phyloP scores from a whole-genome alignment of 2,113 vertebrate genomes.

The Coryphaenoides rupestris region DNA sequence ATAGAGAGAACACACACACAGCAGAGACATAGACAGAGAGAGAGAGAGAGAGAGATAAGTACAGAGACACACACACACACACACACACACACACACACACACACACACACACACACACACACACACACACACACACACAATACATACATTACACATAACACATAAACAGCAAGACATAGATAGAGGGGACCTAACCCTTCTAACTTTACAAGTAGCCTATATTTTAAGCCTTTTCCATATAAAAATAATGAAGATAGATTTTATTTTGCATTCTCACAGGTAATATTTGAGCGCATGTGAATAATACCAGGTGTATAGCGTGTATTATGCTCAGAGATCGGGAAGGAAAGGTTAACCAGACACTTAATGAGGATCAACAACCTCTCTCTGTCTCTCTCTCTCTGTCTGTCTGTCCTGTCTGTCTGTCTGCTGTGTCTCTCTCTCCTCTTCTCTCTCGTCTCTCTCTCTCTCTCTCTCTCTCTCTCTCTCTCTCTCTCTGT shows the following conservation, averaged over 20 bases:
- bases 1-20: neutral
- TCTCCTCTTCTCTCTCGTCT: neutral
- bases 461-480: neutral
- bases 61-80: neutral
- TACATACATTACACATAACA: no score
- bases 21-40: neutral
- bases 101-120: neutral
- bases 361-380: neutral
- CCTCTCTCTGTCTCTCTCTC: neutral
- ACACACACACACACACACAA: neutral
- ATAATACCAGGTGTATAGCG: no score
- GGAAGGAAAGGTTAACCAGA: no score
- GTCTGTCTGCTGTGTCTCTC: neutral
- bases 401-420: neutral
- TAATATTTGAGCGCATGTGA: no score
- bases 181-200: neutral
- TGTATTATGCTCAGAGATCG: no score
- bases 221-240: no score
- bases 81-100: neutral
- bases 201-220: no score
- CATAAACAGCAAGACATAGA: neutral
- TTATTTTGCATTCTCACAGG: no score
- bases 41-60: neutral
- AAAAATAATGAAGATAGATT: no score
- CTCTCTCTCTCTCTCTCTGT: conserved; percentile 13